Evolutionary conservation across 2,888 invertebrate species (phyloP).

Genomic region (Meiosimyza platycephala): DNA sequence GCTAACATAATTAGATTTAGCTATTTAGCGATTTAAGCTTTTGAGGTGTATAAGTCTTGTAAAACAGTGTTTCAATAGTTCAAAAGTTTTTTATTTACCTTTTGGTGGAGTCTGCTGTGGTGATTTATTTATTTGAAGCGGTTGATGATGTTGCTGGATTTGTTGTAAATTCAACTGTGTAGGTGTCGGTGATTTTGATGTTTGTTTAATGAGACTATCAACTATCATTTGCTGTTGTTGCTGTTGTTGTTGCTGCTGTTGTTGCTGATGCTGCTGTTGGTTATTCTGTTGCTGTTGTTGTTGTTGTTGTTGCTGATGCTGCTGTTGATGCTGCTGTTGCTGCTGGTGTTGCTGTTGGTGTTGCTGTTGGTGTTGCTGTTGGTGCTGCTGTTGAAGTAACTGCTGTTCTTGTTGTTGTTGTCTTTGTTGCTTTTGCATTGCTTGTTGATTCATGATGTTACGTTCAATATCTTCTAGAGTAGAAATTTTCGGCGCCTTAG

Average conservation of each 20-base stretch:
- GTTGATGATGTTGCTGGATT: slow-evolving; percentile 60
- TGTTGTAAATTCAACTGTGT: slow-evolving; percentile 23
- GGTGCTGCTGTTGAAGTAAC: slow-evolving; percentile 48
- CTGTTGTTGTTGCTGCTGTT: slow-evolving; percentile 49
- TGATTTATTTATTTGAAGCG: slow-evolving; percentile 58
- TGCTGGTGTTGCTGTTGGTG: slow-evolving; percentile 47
- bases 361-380: slow-evolving; percentile 45
- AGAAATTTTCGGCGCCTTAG: slow-evolving; percentile 59
- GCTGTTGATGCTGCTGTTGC: slow-evolving; percentile 54
- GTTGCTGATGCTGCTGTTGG: slow-evolving; percentile 18
- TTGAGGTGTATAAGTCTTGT: no score
- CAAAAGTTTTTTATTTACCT: slow-evolving; percentile 45
- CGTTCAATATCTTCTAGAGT: slow-evolving; percentile 67
- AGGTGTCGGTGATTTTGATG: slow-evolving; percentile 48
- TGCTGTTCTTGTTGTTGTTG: slow-evolving; percentile 48
- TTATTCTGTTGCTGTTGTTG: not conserved
- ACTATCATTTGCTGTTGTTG: slow-evolving; percentile 48
- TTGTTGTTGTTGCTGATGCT: slow-evolving; percentile 48
- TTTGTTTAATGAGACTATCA: slow-evolving; percentile 47
- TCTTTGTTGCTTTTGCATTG: slow-evolving; percentile 55
- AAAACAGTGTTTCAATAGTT: not conserved
- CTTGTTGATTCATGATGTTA: slow-evolving; percentile 64
- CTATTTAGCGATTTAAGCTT: no score
- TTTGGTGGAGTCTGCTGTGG: slow-evolving; percentile 53
- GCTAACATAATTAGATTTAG: no score